Conservation (phyloP, 2,797 vertebrate species). For the Natrix natrix region DNA sequence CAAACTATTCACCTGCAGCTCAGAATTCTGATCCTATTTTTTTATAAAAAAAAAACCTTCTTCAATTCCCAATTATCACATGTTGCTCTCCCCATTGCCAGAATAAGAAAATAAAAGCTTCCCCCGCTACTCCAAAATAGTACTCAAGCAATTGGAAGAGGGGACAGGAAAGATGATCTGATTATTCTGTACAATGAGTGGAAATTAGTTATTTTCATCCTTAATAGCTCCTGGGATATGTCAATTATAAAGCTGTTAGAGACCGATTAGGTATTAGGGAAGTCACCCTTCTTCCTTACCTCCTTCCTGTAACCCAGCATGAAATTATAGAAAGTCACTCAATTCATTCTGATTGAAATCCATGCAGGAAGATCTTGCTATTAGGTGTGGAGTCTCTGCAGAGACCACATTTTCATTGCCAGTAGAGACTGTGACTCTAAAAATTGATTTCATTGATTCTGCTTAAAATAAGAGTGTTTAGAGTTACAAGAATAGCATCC, state of each 20-base stretch:
- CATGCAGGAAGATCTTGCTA: conserved; percentile 58
- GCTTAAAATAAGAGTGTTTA: conserved; percentile 46
- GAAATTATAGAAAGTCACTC: conserved; percentile 69
- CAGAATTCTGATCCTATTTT: conserved; percentile 28
- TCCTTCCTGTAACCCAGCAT: conserved; percentile 62
- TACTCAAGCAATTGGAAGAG: conserved; percentile 58
- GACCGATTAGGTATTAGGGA: conserved; percentile 63
- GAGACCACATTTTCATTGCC: conserved; percentile 54
- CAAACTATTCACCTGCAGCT: background rate
- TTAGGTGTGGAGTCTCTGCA: conserved; percentile 46
- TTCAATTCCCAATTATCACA: conserved; percentile 44
- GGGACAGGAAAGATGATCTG: conserved; percentile 63
- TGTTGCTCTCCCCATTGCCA: conserved; percentile 47
- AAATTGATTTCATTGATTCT: conserved; percentile 65
- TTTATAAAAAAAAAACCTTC: background rate
- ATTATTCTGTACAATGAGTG: conserved; percentile 68
- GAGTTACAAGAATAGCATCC: conserved; percentile 46
- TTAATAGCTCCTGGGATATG: conserved; percentile 68
- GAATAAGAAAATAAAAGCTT: conserved; percentile 34
- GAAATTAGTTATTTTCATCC: conserved; percentile 73
- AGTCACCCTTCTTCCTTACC: conserved; percentile 62
- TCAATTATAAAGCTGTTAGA: conserved; percentile 71
- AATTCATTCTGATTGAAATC: conserved; percentile 64
- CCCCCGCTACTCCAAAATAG: conserved; percentile 45
- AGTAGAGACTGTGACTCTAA: conserved; percentile 37